Percentiles rank a stretch among this genome's conserved stretches.
Evolutionary conservation across 2,888 invertebrate species (phyloP).

Genomic region (Archips xylosteana): DNA sequence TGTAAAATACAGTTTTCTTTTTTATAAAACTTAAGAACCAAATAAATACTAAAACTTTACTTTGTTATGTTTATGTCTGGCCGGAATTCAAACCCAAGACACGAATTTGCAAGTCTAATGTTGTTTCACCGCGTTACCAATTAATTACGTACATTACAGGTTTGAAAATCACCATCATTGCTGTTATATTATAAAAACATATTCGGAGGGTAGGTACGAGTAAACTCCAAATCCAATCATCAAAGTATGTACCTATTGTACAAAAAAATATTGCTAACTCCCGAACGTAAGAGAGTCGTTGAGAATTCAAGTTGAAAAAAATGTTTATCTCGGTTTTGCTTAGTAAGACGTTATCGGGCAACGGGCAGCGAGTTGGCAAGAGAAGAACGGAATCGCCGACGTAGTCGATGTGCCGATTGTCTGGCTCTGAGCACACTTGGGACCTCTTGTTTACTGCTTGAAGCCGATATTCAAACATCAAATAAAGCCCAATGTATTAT

Average conservation of each 20-base stretch:
- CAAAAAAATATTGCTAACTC: background rate
- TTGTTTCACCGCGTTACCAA: no score
- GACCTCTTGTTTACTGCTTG: slow-evolving; percentile 23
- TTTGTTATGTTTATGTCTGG: no score
- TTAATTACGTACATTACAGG: no score
- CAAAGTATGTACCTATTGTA: background rate
- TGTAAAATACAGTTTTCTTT: no score
- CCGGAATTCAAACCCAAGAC: no score
- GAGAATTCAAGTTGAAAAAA: slow-evolving; percentile 15
- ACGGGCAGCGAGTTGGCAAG: slow-evolving; percentile 21
- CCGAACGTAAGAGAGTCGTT: background rate
- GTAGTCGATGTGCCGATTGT: slow-evolving; percentile 19
- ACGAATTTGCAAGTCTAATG: no score
- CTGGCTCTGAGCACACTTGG: slow-evolving; percentile 16
- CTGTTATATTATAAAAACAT: background rate
- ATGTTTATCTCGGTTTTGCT: slow-evolving; percentile 20
- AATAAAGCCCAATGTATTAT: slow-evolving; percentile 14
- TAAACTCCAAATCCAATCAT: background rate
- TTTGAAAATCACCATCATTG: no score
- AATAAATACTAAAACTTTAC: no score
- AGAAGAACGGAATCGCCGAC: slow-evolving; percentile 7
- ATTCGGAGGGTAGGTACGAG: no score
- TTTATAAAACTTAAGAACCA: no score
- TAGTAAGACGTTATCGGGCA: slow-evolving; percentile 21
- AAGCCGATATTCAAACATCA: slow-evolving; percentile 13